Evolutionary conservation across 2,797 vertebrate genomes (phyloP), one percentile per base, ranked within the genome.

Genomic region (Rhincodon typus): DNA sequence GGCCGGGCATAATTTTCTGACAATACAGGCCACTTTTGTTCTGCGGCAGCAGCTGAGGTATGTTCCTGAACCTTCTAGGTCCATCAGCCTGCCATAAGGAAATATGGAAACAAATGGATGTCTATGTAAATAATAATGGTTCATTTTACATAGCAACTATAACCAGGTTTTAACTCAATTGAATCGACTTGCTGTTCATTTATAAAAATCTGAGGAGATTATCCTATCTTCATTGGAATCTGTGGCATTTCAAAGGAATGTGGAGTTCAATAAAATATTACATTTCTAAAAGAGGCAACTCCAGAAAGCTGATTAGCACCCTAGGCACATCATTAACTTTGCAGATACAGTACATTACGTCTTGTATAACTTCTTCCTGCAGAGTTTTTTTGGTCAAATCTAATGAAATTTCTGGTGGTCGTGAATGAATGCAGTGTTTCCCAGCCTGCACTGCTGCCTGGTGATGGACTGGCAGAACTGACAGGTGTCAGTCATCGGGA

Each of bases 151-250:
- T 91, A 34, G 57, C 57, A 66, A 91, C 38, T 1, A 8, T 42
- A 93, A 69, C n/a, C 66, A 69, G 21, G 90, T 93, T 8, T 93
- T 93, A 93, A 25, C 90, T 42, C n/a, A 69, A 93, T 93, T 93
- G 38, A 93, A 93, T 69, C 66, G 57, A 62, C 57, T 62, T 67
- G 66, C n/a, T 93, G 66, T 93, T 38, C 90, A 93, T 69, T 93
- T 67, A 69, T 69, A 69, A 93, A 69, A 42, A 23, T 42, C 21
- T 25, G 13, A 25, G 62, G 1, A 38, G 21, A 42, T 38, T 23
- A 50, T 50, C 46, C 46, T 69, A 69, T 69, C 90, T 69, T 69
- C 23, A 38, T 66, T 12, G n/a, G 90, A 42, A 69, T 93, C 90
- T 66, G 25, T 69, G 90, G n/a, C 21, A 69, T 93, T 93, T 93